Evolutionary conservation across 2,797 vertebrate species (phyloP).

Genomic region (Odontamblyopus rebecca): DNA sequence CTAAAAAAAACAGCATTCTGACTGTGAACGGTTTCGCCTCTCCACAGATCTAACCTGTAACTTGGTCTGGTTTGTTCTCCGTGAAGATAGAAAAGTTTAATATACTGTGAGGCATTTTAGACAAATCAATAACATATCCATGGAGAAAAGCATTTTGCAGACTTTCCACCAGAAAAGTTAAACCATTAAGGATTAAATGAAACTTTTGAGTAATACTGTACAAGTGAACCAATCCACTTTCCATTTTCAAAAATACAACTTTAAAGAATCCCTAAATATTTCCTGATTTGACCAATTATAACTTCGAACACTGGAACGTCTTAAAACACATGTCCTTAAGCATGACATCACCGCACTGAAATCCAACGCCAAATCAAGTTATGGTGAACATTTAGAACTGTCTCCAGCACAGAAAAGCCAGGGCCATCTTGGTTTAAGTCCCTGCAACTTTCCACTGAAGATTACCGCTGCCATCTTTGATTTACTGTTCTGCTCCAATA

Average conservation of each 20-base stretch:
- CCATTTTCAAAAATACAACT: neutral
- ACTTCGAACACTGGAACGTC: neutral
- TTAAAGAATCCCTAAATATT: neutral
- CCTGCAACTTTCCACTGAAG: neutral
- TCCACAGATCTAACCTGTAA: too few relatives aligned
- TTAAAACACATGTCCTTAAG: neutral
- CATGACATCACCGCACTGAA: neutral
- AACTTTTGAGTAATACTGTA: too few relatives aligned
- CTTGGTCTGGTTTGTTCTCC: too few relatives aligned
- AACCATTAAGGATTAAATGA: too few relatives aligned
- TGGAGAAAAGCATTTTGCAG: too few relatives aligned
- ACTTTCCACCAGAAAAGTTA: too few relatives aligned
- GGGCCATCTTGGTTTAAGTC: neutral
- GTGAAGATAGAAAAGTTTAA: too few relatives aligned
- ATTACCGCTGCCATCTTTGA: conserved; percentile 3
- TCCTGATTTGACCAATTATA: neutral
- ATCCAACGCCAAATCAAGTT: neutral
- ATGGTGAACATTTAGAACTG: neutral
- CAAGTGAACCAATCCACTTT: too few relatives aligned
- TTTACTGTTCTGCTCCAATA: neutral
- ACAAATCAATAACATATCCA: too few relatives aligned
- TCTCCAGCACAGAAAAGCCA: neutral
- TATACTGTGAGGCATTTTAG: too few relatives aligned
- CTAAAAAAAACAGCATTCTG: too few relatives aligned
- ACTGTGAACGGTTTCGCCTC: too few relatives aligned